Evolutionary conservation across 2,797 vertebrate genomes (phyloP).

Genomic region (Halcyon badia): DNA sequence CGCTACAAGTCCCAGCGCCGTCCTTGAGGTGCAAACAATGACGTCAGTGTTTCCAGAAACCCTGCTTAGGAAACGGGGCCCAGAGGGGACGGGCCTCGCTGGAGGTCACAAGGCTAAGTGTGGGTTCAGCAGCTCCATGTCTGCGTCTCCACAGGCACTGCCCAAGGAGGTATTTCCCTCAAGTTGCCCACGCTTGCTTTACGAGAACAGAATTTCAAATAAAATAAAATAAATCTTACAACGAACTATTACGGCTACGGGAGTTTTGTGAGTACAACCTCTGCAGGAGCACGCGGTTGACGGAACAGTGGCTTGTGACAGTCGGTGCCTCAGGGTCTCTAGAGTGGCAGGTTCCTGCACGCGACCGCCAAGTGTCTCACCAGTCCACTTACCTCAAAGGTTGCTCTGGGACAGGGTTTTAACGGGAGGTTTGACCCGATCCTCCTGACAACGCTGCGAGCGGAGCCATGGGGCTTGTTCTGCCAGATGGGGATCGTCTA

Average conservation of each 20-base stretch:
- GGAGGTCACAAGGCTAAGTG: background rate
- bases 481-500: constrained; percentile 98
- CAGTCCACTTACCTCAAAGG: constrained; percentile 89
- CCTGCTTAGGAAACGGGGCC: background rate
- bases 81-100: background rate
- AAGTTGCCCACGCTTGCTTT: accelerated
- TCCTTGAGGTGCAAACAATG: background rate
- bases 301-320: background rate
- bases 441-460: constrained; percentile 95
- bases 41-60: background rate
- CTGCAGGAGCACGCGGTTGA: accelerated
- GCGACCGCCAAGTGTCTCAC: accelerated
- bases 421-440: constrained; percentile 96
- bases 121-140: accelerated
- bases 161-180: background rate
- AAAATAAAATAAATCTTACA: background rate
- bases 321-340: background rate
- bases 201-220: background rate
- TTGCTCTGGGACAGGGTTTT: constrained; percentile 92
- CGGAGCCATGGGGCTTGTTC: constrained; percentile 95
- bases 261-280: background rate
- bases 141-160: background rate
- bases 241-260: accelerated
- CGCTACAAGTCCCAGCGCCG: background rate
- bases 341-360: accelerated